These are phyloP conservation scores for Leucoraja ocellata DNA, from an alignment of 2,797 vertebrate genomes.

Conservation along the genomic window DNA sequence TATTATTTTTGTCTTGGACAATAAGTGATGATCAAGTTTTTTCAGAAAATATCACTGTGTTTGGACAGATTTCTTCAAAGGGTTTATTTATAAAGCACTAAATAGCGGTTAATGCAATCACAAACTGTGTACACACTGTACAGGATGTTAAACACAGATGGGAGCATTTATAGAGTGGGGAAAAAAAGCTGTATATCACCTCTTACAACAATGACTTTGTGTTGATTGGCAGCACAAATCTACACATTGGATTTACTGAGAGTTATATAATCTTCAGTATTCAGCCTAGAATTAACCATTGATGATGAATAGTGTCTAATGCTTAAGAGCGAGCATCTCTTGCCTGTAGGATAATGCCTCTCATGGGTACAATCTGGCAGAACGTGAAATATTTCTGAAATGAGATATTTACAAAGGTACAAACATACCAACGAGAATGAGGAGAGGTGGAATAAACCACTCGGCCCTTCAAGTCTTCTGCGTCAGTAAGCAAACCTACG, in stretches of 20 bases:
- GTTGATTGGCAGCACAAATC: background rate
- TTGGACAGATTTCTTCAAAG: slow-evolving; percentile 27
- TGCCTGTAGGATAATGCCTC: too few species aligned
- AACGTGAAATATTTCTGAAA: background rate
- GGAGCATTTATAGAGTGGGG: background rate
- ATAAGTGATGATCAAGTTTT: slow-evolving; percentile 13
- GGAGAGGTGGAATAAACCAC: too few species aligned
- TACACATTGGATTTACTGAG: background rate
- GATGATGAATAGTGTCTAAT: background rate
- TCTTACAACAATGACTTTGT: background rate
- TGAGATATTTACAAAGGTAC: background rate
- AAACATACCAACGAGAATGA: too few species aligned
- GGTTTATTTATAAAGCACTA: slow-evolving; percentile 18
- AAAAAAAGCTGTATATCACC: background rate
- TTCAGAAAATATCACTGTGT: slow-evolving; percentile 22
- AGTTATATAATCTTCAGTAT: background rate
- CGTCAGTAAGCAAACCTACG: too few species aligned
- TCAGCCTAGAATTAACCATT: background rate
- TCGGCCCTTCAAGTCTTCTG: too few species aligned
- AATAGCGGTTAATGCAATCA: background rate
- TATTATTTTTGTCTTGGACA: slow-evolving; percentile 7
- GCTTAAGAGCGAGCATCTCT: too few species aligned
- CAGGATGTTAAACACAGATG: slow-evolving; percentile 30
- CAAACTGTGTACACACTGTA: slow-evolving; percentile 1
- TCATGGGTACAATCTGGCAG: background rate